A percentile compares a stretch with the other conserved stretches of the same genome.
phyloP scores from a whole-genome alignment of 2,888 invertebrate species.

The Galeopsomyia nigrocyanea region DNA sequence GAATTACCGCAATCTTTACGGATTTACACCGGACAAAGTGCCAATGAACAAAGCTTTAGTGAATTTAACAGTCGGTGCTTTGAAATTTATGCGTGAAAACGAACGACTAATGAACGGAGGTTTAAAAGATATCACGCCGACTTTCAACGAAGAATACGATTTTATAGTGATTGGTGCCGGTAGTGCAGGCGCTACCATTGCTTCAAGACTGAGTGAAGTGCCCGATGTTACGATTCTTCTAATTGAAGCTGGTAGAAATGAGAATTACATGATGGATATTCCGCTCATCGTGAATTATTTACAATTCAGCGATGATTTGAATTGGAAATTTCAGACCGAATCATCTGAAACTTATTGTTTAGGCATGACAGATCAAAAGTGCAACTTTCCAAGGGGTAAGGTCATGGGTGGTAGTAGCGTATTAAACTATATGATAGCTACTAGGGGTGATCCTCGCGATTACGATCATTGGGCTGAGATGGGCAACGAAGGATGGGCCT shows the following conservation, averaged over 20 bases:
- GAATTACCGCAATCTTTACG: conserved; percentile 30
- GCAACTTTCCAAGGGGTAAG: conserved; percentile 74
- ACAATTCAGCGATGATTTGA: conserved; percentile 77
- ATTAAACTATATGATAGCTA: conserved; percentile 86
- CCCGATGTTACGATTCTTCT: conserved; percentile 78
- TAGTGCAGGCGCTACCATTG: conserved; percentile 83
- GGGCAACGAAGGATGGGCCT: conserved; percentile 83
- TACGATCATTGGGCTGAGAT: conserved; percentile 82
- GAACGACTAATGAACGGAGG: conserved; percentile 71
- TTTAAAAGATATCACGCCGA: conserved; percentile 70
- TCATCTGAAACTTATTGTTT: conserved; percentile 81
- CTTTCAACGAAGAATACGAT: conserved; percentile 76
- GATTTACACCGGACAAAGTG: background rate
- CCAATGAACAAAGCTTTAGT: conserved; percentile 3
- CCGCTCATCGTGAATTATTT: conserved; percentile 81
- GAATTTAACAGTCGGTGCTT: conserved; percentile 30
- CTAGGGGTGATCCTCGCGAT: conserved; percentile 78
- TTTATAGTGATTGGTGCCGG: conserved; percentile 86
- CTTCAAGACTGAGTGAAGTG: conserved; percentile 81
- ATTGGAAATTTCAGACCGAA: conserved; percentile 87
- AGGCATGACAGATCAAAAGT: conserved; percentile 66
- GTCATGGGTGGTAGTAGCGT: conserved; percentile 87
- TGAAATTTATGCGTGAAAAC: conserved; percentile 72
- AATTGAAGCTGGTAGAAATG: conserved; percentile 79
- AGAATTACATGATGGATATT: conserved; percentile 82